Evolutionary conservation across 2,113 vertebrate genomes (phyloP), one percentile per base, ranked within the genome.

Genomic region (Pygoscelis adeliae): DNA sequence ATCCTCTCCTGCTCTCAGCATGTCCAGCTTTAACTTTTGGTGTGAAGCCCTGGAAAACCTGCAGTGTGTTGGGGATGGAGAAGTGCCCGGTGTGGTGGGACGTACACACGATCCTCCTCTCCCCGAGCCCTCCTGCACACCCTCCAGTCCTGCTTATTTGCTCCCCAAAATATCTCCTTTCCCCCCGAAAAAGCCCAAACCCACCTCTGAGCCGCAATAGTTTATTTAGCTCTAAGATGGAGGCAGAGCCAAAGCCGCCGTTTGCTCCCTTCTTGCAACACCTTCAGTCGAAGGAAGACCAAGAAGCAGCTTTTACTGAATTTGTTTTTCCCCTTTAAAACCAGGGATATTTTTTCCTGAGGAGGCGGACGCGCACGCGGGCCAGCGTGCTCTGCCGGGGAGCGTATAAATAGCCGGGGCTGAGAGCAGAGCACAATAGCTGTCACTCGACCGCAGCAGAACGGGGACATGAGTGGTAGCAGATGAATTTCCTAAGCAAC

Each of bases 401-500:
- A 56, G 71, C 9, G 63, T 86, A 95, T 90, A 88, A 97, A 95
- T 85, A 97, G 91, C 46, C 13, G 9, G 87, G 77, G 72, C 77
- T 77, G 83, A 25, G 92, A 73, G 92, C 27, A 10, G 22, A 49
- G 78, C 93, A 91, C 95, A 94, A 91, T 79, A 76, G 93, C 91
- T 84, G 87, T 94, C 91, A 58, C 92, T 94, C n/a, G 52, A 50
- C 80, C 42, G 13, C 91, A 47, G 92, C 65, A 63, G 86, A 93
- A 95, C 7, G 74, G 93, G 93, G 94, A 50, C 69, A 44, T 32
- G 72, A 80, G 88, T 25, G 76, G 81, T 10, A 71, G 96, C 83
- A 66, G 94, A 92, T 87, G 87, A 93, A 97, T 97, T 97, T 97
- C 94, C 94, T 66, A 9, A 86, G 95, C 92, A 87, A 94, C 93